Evolutionary conservation across 2,797 vertebrate species (phyloP), one percentile per base, ranked within the genome.

Genomic region (Cichlasoma orientale): DNA sequence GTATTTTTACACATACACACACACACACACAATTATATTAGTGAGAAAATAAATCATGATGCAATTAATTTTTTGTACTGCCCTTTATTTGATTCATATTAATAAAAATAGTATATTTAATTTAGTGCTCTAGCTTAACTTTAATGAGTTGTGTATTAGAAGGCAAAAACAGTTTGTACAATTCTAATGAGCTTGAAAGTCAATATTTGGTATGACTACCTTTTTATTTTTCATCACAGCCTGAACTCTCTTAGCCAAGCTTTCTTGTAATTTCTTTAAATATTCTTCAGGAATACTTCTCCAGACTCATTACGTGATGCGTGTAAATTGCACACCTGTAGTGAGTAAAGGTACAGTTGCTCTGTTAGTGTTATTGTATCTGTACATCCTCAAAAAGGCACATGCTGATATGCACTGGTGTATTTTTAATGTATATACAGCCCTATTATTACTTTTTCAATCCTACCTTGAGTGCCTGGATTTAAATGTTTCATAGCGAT

Each of bases 1-100:
- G 33, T 74, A 74, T 84, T 88, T 83, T 84, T 63, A 10, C 50
- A 4, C 36, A 4, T 11, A 38, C 11, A 38, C 38, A 38, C 38
- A 38, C 38, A 38, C 38, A 38, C 38, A 38, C 38, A 38, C 10
- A 38, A 3, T 5, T n/a, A 31, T 76, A 54, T 74, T 80, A 81
- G 47, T 84, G 56, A 83, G 21, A 83, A 23, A 84, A 80, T 87
- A 85, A 86, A 82, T 71, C 3, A 44, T 16, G 13, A 53, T 33
- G 10, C 13, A 16, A 3, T 38, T 13, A 14, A 31, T 75, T 55
- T 66, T 11, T 23, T 71, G 4, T 44, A 21, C 38, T 25, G 6
- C 1, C 13, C 5, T 69, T 56, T 54, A 18, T 18, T 54, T 38
- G 38, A 56, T 52, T 68, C 1, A 33, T 69, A 50, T n/a, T 27